Evolutionary conservation across 2,113 vertebrate species (phyloP).

Genomic region (Actinemys pallida): DNA sequence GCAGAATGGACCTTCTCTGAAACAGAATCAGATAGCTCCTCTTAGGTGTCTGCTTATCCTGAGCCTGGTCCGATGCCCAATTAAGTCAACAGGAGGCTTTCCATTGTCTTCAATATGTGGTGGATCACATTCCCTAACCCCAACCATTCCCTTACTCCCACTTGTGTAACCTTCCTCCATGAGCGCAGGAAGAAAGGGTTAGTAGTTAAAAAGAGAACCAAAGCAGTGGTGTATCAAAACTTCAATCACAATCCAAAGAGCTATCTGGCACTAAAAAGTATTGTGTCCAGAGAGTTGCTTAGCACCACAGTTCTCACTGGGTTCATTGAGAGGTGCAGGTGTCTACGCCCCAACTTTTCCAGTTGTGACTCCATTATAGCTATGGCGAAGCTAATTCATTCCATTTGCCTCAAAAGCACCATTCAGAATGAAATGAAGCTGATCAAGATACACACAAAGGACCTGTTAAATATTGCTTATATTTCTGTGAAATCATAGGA

Average conservation of each 20-base stretch:
- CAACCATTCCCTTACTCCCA: background rate
- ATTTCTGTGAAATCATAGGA: slow-evolving; percentile 45
- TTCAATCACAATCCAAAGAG: background rate
- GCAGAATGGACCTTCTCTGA: background rate
- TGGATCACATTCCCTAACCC: background rate
- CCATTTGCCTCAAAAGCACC: background rate
- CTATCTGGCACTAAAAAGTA: background rate
- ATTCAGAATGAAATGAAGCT: background rate
- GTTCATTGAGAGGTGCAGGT: background rate
- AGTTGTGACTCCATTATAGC: background rate
- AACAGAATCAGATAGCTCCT: background rate
- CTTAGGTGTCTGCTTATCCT: background rate
- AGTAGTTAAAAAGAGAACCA: background rate
- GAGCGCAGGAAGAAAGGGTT: background rate
- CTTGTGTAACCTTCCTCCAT: background rate
- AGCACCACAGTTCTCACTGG: background rate
- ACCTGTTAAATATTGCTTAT: slow-evolving; percentile 30
- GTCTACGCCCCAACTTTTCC: background rate
- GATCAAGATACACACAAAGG: background rate
- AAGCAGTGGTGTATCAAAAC: accelerated
- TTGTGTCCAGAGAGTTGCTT: background rate
- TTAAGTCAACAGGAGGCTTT: background rate
- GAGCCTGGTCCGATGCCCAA: background rate
- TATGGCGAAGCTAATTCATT: background rate
- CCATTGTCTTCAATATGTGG: background rate